Evolutionary conservation across 2,113 vertebrate species (phyloP), one percentile per base, ranked within the genome.

Genomic region (Ciconia maguari): DNA sequence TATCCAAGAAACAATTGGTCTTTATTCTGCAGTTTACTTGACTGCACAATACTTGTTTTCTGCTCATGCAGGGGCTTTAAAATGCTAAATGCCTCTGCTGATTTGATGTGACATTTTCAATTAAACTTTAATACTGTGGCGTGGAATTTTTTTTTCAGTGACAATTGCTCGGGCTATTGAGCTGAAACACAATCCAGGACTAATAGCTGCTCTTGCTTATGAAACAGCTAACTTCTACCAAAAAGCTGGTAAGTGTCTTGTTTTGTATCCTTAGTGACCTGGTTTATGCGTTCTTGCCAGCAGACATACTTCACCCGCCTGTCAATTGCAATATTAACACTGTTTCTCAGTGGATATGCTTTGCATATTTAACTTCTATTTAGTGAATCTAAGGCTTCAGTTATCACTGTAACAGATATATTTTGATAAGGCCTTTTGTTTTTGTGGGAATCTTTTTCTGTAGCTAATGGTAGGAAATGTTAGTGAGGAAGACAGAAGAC

Each of bases 171-270:
- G 99, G 94, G 99, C 99, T 38, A 99, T 99, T 93, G 99, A 99
- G 88, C 97, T 99, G 96, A 99, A 99, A 94, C 99, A 99, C 77
- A 99, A 99, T 29, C 98, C 99, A 15, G 98, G 98, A 30, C 98
- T 99, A 32, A 98, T 99, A 36, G 99, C 99, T 80, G 99, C 99
- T 11, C 93, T 99, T 97, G 98, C 99, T 3, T 99, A 98, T 41
- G 99, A 99, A 98, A 99, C 99, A 0, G 99, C 99, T 83, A 99
- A 99, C 98, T 99, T 99, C 97, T 99, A 99, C 96, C 99, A 99
- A 88, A 99, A 98, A 98, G 99, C 99, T 58, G 99, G 99, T 99
- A 66, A 97, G 98, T 98, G 15, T 69, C 71, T 83, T 86, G 19
- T 64, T 94, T 93, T 85, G n/a, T 93, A 26, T 66, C 84, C 91